Base-by-base conservation (phyloP, 2,888 invertebrate genomes). In the Linyphia triangularis region DNA sequence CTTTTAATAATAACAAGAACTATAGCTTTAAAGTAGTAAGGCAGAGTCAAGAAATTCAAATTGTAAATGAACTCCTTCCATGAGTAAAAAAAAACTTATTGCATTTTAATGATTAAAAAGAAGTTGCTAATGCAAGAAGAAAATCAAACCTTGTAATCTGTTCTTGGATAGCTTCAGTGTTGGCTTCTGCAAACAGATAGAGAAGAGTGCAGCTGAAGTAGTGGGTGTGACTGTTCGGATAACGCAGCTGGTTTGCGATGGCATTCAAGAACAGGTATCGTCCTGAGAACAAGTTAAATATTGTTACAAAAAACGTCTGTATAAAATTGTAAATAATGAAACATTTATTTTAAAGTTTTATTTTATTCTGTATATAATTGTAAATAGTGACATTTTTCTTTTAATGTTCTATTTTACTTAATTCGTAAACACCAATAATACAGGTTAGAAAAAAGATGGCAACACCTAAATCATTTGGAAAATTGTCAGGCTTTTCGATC, bases 181-280 rank as follows among this genome's bases (percentile, higher is more conserved):
- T 98, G 7, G 99, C 98, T 93, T 99, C 99, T 69, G 97, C 97
- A 93, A 99, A 99, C 91, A 99, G 94, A 93, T 99, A 99, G 90
- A 99, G 94, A 77, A 99, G 95, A 51, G 98, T 97, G 93, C 99
- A 99, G 92, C 99, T 99, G 94, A 99, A 99, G 94, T 99, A 99
- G 94, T 99, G 99, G 24, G 99, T 99, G 94, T 99, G 99, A 92
- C 98, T 99, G 93, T 99, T 99, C 13, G 99, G 99, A 93, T 99
- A 99, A 28, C 99, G 95, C 92, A 99, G 94, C 92, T 99, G 99
- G 93, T 99, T 99, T 72, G 99, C 99, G 91, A 99, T 98, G 1
- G 99, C 98, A 93, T 99, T 99, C 92, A 99, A 94, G 94, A 99
- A 99, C 92, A 99, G 93, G 93, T 99, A 99, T 69, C 98, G 95